Evolutionary conservation across 2,888 invertebrate genomes (phyloP).

Genomic region (Congeria kusceri): DNA sequence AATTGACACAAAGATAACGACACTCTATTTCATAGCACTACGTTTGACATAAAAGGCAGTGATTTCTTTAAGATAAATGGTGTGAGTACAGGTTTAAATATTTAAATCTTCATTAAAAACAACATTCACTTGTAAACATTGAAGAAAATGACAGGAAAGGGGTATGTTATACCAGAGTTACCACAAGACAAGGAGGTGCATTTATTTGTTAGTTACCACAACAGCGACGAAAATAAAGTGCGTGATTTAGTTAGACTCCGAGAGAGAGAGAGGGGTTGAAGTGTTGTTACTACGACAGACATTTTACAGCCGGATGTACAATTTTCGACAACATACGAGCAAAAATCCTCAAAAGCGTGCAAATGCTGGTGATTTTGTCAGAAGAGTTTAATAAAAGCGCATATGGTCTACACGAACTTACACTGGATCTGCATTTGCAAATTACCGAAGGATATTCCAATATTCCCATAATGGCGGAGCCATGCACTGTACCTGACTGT

Average conservation of each 20-base stretch:
- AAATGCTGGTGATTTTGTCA: conserved; percentile 29
- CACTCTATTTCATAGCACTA: too few species aligned
- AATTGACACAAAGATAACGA: too few species aligned
- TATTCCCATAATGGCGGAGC: conserved; percentile 19
- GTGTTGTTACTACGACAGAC: conserved; percentile 25
- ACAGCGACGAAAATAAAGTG: conserved; percentile 4
- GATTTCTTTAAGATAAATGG: too few species aligned
- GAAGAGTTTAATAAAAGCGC: conserved; percentile 17
- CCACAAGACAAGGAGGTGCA: conserved; percentile 21
- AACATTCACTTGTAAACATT: too few species aligned
- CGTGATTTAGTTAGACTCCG: conserved; percentile 3
- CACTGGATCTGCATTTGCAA: conserved; percentile 4
- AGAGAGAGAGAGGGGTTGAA: neutral
- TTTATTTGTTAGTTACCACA: conserved; percentile 29
- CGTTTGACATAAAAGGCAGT: too few species aligned
- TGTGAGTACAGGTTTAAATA: too few species aligned
- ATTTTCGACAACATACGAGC: conserved; percentile 29
- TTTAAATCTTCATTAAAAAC: too few species aligned
- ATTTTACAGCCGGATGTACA: conserved; percentile 23
- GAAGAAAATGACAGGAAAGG: too few species aligned
- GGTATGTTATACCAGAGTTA: conserved; percentile 8
- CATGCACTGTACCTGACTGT: conserved; percentile 21
- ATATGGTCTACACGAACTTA: conserved; percentile 13
- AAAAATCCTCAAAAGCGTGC: conserved; percentile 3
- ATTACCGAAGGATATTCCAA: conserved; percentile 6